Percentiles rank a stretch among this genome's conserved stretches.
phyloP scores from a whole-genome alignment of 2,888 invertebrate species.

The Drosophila paranaensis region DNA sequence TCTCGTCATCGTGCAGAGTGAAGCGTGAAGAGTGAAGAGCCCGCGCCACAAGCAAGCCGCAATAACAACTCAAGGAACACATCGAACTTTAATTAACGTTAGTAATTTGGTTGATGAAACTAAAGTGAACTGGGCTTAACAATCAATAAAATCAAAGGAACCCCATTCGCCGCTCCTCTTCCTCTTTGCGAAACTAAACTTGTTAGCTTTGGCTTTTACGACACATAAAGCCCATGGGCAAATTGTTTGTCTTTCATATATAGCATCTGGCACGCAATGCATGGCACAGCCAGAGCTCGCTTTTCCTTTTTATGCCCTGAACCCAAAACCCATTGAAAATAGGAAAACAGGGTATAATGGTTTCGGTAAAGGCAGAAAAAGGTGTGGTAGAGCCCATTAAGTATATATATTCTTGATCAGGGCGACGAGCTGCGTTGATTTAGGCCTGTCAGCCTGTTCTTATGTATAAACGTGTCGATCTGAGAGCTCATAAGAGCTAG shows the following conservation, averaged over 20 bases:
- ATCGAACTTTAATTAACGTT: constrained; percentile 69
- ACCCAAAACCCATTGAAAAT: too few species aligned
- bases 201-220: constrained; percentile 36
- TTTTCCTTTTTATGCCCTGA: background rate
- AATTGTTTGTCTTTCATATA: constrained; percentile 34
- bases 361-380: too few species aligned
- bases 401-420: too few species aligned
- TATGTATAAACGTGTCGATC: too few species aligned
- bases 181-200: constrained; percentile 1
- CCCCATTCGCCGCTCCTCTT: background rate
- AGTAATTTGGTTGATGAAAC: constrained; percentile 27
- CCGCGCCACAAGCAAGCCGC: constrained; percentile 28
- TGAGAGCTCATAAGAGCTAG: too few species aligned
- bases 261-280: constrained; percentile 35
- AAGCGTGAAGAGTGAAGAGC: background rate
- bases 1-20: background rate
- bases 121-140: constrained; percentile 48
- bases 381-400: too few species aligned
- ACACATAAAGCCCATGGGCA: constrained; percentile 42
- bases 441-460: too few species aligned
- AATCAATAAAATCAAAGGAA: constrained; percentile 67
- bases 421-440: too few species aligned
- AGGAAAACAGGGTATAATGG: too few species aligned
- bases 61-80: constrained; percentile 15
- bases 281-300: constrained; percentile 4